Evolutionary conservation across 2,888 invertebrate species (phyloP).

Genomic region (Corbicula japonica): DNA sequence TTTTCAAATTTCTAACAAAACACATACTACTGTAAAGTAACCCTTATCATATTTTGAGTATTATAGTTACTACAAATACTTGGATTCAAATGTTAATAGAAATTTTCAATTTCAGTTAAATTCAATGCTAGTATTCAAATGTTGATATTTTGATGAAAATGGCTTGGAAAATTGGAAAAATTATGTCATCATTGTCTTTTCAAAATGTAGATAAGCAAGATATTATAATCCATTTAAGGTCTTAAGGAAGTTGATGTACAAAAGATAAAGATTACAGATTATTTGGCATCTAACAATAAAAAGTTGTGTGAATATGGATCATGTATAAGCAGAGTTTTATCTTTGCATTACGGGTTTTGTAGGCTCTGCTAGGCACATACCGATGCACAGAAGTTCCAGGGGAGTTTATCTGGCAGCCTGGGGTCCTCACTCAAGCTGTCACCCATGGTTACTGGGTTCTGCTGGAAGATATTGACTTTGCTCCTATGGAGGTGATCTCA

Average conservation of each 20-base stretch:
- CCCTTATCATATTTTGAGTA: too few relatives aligned
- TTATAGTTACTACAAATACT: too few relatives aligned
- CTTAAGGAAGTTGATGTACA: not conserved
- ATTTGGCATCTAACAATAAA: too few relatives aligned
- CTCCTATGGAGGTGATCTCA: slow-evolving; percentile 96
- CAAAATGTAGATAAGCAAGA: not conserved
- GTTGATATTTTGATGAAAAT: too few relatives aligned
- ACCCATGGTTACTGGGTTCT: slow-evolving; percentile 92
- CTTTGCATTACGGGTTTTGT: slow-evolving; percentile 35
- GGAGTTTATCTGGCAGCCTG: slow-evolving; percentile 98
- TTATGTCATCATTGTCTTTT: not conserved
- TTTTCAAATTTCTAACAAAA: too few relatives aligned
- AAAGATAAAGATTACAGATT: too few relatives aligned
- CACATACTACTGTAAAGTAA: too few relatives aligned
- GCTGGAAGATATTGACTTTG: slow-evolving; percentile 97
- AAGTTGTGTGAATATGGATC: not conserved
- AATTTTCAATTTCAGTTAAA: too few relatives aligned
- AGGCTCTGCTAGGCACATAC: slow-evolving; percentile 95
- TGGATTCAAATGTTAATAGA: too few relatives aligned
- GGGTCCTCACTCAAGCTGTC: slow-evolving; percentile 93
- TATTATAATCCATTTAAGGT: not conserved
- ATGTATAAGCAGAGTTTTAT: not conserved
- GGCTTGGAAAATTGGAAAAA: too few relatives aligned
- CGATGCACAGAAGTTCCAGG: slow-evolving; percentile 98
- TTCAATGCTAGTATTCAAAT: too few relatives aligned